A percentile compares a stretch with the other conserved stretches of the same genome.
Evolutionary conservation across 1,140 invertebrate species (phyloP).

Genomic region (Capitella teleta): DNA sequence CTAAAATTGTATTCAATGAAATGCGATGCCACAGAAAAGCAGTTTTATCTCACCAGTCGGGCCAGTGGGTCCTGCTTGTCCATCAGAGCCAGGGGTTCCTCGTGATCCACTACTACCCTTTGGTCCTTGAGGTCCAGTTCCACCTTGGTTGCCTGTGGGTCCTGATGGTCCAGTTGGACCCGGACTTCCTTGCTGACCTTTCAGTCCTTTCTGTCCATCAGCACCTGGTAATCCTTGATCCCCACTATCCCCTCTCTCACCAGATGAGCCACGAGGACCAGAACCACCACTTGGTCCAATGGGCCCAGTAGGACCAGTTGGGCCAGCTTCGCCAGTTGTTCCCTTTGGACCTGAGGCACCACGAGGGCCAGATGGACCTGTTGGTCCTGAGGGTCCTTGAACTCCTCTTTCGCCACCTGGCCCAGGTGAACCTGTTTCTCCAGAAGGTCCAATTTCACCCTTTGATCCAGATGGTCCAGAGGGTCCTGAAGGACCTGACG

Average conservation of each 20-base stretch:
- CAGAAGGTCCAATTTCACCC: neutral
- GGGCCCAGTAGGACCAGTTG: too few relatives aligned
- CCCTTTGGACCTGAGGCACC: conserved; percentile 7
- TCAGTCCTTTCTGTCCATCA: too few relatives aligned
- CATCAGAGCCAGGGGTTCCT: too few relatives aligned
- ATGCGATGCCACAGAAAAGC: too few relatives aligned
- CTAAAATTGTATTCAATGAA: too few relatives aligned
- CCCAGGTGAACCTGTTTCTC: neutral
- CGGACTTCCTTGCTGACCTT: too few relatives aligned
- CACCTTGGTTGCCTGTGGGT: neutral
- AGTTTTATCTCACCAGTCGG: too few relatives aligned
- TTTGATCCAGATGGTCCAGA: neutral
- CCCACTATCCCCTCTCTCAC: neutral
- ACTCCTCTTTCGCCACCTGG: neutral
- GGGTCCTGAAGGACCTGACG: too few relatives aligned
- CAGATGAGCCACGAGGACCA: neutral
- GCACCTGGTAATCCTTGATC: too few relatives aligned
- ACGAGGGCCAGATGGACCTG: neutral
- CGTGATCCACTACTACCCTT: neutral
- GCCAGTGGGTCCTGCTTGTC: too few relatives aligned
- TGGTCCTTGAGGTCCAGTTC: neutral
- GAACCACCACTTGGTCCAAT: too few relatives aligned
- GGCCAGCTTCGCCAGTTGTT: neutral
- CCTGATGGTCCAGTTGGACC: too few relatives aligned
- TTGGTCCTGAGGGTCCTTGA: neutral